phyloP scores from a whole-genome alignment of 2,888 invertebrate genomes.

The Agrochola litura region DNA sequence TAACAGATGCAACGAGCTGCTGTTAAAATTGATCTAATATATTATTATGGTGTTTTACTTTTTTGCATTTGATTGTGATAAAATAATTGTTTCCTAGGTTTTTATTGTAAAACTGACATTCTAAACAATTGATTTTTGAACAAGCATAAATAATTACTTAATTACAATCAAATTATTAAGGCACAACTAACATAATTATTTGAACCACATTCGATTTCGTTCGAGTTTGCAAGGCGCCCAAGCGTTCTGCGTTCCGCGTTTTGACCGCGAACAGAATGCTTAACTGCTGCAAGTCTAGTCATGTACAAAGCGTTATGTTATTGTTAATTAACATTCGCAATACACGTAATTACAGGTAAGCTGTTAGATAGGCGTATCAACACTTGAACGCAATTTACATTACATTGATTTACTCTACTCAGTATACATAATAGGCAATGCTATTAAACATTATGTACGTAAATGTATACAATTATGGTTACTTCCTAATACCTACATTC shows the following conservation, averaged over 20 bases:
- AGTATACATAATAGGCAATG: neutral
- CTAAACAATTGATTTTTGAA: neutral
- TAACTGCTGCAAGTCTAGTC: neutral
- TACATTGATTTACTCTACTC: slow-evolving; percentile 11
- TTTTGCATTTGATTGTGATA: neutral
- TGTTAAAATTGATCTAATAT: slow-evolving; percentile 22
- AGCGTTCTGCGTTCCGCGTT: neutral
- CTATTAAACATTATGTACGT: slow-evolving; percentile 12
- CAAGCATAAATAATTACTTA: neutral
- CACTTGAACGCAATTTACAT: slow-evolving; percentile 43
- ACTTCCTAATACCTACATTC: slow-evolving; percentile 33
- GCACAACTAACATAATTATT: neutral
- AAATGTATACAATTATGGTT: slow-evolving; percentile 6
- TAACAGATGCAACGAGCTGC: slow-evolving; percentile 48
- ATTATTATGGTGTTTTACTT: neutral
- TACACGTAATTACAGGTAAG: slow-evolving; percentile 29
- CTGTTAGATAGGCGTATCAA: slow-evolving; percentile 36
- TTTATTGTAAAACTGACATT: neutral
- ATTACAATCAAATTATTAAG: neutral
- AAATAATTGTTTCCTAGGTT: neutral
- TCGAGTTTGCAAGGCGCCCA: neutral
- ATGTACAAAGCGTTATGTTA: slow-evolving; percentile 27
- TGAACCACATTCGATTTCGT: neutral
- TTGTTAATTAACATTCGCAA: slow-evolving; percentile 34
- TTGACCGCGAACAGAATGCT: neutral